phyloP scores from a whole-genome alignment of 2,888 invertebrate species.

The Mesorhabditis spiculigera region DNA sequence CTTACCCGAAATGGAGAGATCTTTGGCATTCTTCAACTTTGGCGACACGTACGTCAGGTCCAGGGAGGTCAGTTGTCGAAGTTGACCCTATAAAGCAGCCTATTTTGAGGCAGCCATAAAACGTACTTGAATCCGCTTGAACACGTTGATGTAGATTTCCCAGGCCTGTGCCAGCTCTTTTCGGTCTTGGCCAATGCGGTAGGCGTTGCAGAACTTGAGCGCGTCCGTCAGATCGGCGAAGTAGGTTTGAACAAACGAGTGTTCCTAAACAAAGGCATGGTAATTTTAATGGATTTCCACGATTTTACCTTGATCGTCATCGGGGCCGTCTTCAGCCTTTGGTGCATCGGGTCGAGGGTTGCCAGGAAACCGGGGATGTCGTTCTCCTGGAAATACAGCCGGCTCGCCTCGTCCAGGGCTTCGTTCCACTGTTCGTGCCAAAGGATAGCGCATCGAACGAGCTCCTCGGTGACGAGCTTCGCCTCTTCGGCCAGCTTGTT shows the following conservation, averaged over 20 bases:
- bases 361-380: slow-evolving; percentile 95
- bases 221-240: slow-evolving; percentile 90
- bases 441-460: slow-evolving; percentile 82
- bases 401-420: slow-evolving; percentile 68
- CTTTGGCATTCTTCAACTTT: slow-evolving; percentile 62
- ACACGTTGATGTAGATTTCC: slow-evolving; percentile 81
- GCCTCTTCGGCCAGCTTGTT: slow-evolving; percentile 84
- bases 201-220: slow-evolving; percentile 89
- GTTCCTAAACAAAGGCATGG: background rate
- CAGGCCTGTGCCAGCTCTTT: slow-evolving; percentile 89
- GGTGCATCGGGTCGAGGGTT: slow-evolving; percentile 87
- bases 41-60: slow-evolving; percentile 86
- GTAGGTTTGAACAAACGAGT: slow-evolving; percentile 69
- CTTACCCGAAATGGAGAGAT: background rate
- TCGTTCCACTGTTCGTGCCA: slow-evolving; percentile 99
- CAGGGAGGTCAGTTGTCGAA: slow-evolving; percentile 68
- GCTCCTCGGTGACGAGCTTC: slow-evolving; percentile 73
- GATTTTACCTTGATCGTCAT: slow-evolving; percentile 93
- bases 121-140: slow-evolving; percentile 77
- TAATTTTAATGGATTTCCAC: slow-evolving; percentile 72
- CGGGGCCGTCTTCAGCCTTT: slow-evolving; percentile 87
- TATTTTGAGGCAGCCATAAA: too few species aligned
- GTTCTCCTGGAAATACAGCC: slow-evolving; percentile 86
- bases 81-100: slow-evolving; percentile 67
- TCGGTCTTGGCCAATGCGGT: slow-evolving; percentile 76